These are phyloP conservation scores for Xiphophorus birchmanni DNA, from an alignment of 2,797 vertebrate genomes.

Conservation along the genomic window DNA sequence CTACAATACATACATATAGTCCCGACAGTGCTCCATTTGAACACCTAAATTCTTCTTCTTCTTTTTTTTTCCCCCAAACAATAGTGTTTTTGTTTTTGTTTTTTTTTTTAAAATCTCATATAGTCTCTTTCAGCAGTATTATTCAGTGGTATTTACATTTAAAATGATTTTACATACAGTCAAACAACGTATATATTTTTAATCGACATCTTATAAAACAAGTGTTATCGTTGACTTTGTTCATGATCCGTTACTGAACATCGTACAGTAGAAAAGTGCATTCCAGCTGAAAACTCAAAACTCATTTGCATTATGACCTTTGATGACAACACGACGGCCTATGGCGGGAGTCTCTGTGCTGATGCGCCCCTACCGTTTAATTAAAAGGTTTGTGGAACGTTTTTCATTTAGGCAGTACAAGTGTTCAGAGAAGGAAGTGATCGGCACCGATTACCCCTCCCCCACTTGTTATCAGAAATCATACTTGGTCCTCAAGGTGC, in stretches of 20 bases:
- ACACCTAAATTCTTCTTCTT: slow-evolving; percentile 45
- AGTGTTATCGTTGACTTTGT: slow-evolving; percentile 66
- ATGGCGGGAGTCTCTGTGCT: slow-evolving; percentile 33
- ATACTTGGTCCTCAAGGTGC: slow-evolving; percentile 54
- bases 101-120: slow-evolving; percentile 55
- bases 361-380: slow-evolving; percentile 22
- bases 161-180: slow-evolving; percentile 76
- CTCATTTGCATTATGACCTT: slow-evolving; percentile 68
- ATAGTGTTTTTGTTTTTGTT: too few relatives aligned
- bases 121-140: slow-evolving; percentile 77
- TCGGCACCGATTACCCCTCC: slow-evolving; percentile 23
- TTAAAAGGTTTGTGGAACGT: slow-evolving; percentile 28
- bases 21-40: slow-evolving; percentile 63
- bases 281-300: slow-evolving; percentile 72
- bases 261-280: slow-evolving; percentile 82
- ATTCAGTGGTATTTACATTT: slow-evolving; percentile 83
- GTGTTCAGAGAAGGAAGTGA: slow-evolving; percentile 44
- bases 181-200: slow-evolving; percentile 65
- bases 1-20: slow-evolving; percentile 68
- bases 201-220: slow-evolving; percentile 77
- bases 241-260: slow-evolving; percentile 74
- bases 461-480: slow-evolving; percentile 38
- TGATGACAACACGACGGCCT: slow-evolving; percentile 26
- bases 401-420: slow-evolving; percentile 50
- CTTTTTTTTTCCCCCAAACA: slow-evolving; percentile 2